Percentiles rank a stretch among this genome's conserved stretches.
Evolutionary conservation across 2,888 invertebrate genomes (phyloP).

Genomic region (Apamea crenata): DNA sequence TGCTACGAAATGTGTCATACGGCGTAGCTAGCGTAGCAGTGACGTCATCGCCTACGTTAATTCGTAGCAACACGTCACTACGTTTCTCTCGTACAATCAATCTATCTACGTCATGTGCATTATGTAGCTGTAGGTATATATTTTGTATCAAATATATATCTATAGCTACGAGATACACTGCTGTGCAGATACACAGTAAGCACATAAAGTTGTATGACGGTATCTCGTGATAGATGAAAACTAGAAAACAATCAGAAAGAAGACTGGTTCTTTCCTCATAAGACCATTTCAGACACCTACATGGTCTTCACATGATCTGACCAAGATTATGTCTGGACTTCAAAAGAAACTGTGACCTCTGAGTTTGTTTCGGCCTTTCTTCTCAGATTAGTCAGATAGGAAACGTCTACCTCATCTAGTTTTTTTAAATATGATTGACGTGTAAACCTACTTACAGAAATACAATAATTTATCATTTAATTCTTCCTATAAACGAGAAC

Average conservation of each 20-base stretch:
- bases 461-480: neutral
- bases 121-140: neutral
- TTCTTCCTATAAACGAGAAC: conserved; percentile 16
- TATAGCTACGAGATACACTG: neutral
- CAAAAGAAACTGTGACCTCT: too few relatives aligned
- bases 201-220: neutral
- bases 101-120: neutral
- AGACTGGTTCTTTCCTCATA: too few relatives aligned
- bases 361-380: too few relatives aligned
- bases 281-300: too few relatives aligned
- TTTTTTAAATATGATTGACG: too few relatives aligned
- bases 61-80: conserved; percentile 41
- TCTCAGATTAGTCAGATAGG: too few relatives aligned
- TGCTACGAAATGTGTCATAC: conserved; percentile 10
- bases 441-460: too few relatives aligned
- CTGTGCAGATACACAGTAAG: neutral
- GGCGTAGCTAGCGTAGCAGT: conserved; percentile 28
- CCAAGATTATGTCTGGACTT: too few relatives aligned
- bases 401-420: too few relatives aligned
- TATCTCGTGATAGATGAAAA: neutral
- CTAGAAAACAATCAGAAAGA: conserved; percentile 1
- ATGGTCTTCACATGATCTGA: too few relatives aligned
- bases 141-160: neutral
- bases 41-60: conserved; percentile 29
- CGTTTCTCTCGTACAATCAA: conserved; percentile 20